phyloP scores from a whole-genome alignment of 2,888 invertebrate genomes.

The Trichacis sp. region DNA sequence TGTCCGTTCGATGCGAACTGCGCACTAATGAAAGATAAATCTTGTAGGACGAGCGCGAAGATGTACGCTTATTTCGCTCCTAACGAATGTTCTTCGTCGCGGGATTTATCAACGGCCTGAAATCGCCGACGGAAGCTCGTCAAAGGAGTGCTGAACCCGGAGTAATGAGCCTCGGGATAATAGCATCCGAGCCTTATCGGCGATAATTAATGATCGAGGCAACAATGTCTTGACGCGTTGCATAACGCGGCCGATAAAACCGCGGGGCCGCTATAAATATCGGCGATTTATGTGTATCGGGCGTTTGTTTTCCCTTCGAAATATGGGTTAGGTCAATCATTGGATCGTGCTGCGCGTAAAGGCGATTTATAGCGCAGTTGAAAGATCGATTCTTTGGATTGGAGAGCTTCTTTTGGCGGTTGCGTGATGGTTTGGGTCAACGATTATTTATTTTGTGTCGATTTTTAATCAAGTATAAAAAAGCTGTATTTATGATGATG shows the following conservation, averaged over 20 bases:
- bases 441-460: no score
- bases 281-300: background rate
- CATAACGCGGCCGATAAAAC: background rate
- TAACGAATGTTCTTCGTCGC: background rate
- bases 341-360: background rate
- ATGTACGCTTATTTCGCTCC: slow-evolving; percentile 33
- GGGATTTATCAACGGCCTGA: background rate
- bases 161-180: background rate
- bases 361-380: background rate
- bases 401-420: no score
- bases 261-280: background rate
- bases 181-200: background rate
- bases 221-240: background rate
- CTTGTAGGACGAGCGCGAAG: no score
- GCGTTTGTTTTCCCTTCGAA: background rate
- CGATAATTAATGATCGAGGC: background rate
- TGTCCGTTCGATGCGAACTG: slow-evolving; percentile 59
- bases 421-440: no score
- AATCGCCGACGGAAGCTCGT: background rate
- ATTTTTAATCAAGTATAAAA: no score
- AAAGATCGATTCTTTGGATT: no score
- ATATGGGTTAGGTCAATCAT: slow-evolving; percentile 4
- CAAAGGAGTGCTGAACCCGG: background rate
- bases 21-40: slow-evolving; percentile 62
- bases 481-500: no score